Evolutionary conservation across 53 echinoderm and acorn worm species (phyloP), one percentile per base, ranked within the genome.

Genomic region (Paelopatides confundens): DNA sequence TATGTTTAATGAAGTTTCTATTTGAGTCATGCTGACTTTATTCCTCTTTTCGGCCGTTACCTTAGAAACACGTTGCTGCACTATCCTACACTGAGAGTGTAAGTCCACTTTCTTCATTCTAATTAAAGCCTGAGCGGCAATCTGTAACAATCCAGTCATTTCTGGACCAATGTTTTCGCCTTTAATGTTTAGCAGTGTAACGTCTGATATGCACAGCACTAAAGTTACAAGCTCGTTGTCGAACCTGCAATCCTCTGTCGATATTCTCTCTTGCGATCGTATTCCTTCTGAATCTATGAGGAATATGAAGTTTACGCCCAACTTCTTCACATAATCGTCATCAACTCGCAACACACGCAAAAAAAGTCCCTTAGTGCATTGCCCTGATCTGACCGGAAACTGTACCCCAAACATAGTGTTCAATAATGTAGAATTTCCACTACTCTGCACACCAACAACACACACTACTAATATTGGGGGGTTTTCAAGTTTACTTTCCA

Each of bases 341-440:
- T 87, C 87, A 13, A 91, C 82, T 17, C 10, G 31, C 14, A 91
- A 50, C 14, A 91, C 51, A 54, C 86, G 91, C 31, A 66, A 27
- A 43, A 76, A 87, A 29, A 53, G 71, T 18, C 88, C 88, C 35
- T 62, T 77, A 12, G 88, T 87, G 43, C 88, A 87, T 15, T 77
- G 69, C 0, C 88, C 88, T 33, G 88, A 77, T 81, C 76, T 36
- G 38, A 76, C 88, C 17, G 81, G 47, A 50, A 88, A 88, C 50
- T 82, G 51, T 6, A 88, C 27, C 34, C 88, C 88, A 66, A 88
- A 88, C 88, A 88, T 88, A 24, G 66, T 82, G 49, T 91, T 91
- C 28, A 91, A 51, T 14, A 91, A 40, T 54, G 91, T 91, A 3
- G 91, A 91, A 49, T 91, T 91, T 32, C 91, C 91, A 87, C 70